Conservation (phyloP, 1,140 invertebrate genomes). For the Armadillidium nasatum region DNA sequence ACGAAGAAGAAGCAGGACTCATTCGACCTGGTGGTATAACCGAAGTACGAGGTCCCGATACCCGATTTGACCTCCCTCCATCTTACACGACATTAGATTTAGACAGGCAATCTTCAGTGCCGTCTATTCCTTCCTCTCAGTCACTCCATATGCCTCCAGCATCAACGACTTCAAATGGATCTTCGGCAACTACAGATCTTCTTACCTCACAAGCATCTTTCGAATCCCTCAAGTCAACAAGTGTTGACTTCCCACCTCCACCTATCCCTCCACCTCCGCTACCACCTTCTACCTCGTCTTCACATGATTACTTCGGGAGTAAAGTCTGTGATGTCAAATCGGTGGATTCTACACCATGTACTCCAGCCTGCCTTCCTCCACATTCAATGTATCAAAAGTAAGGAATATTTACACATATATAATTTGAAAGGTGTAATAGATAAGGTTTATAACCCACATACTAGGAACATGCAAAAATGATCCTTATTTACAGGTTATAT, state of each 20-base stretch:
- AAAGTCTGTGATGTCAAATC: slow-evolving; percentile 40
- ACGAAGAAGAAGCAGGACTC: slow-evolving; percentile 39
- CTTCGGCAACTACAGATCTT: slow-evolving; percentile 44
- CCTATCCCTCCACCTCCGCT: slow-evolving; percentile 54
- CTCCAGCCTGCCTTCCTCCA: slow-evolving; percentile 37
- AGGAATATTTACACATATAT: not conserved
- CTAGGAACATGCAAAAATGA: too few species aligned
- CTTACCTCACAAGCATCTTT: slow-evolving; percentile 50
- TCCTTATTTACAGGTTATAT: too few species aligned
- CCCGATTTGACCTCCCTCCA: slow-evolving; percentile 36
- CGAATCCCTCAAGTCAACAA: slow-evolving; percentile 39
- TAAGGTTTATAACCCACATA: too few species aligned
- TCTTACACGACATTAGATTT: slow-evolving; percentile 41
- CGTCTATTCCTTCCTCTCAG: slow-evolving; percentile 37
- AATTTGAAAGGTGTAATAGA: too few species aligned
- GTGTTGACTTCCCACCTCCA: slow-evolving; percentile 20
- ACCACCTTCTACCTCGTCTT: slow-evolving; percentile 12
- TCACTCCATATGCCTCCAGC: slow-evolving; percentile 32
- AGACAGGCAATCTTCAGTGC: slow-evolving; percentile 41
- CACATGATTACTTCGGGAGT: slow-evolving; percentile 23
- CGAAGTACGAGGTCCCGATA: slow-evolving; percentile 36
- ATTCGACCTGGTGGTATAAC: slow-evolving; percentile 38
- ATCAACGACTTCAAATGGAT: slow-evolving; percentile 25
- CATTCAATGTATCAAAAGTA: slow-evolving; percentile 29
- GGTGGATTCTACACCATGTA: slow-evolving; percentile 38